phyloP scores from a whole-genome alignment of 1,140 invertebrate genomes.

The Littorina saxatilis region DNA sequence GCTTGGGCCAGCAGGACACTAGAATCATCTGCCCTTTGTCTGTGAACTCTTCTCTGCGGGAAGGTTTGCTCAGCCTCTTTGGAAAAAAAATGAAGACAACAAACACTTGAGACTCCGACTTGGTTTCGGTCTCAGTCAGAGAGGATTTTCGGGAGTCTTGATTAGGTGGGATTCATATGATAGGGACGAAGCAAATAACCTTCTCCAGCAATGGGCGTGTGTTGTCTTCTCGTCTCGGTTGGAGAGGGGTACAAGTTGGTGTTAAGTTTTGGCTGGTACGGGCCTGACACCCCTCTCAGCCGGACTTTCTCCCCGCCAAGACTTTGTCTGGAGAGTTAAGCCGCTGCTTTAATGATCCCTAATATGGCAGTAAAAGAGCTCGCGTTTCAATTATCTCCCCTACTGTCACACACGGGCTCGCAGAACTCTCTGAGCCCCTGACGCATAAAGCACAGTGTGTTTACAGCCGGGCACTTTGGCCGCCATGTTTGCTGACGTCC shows the following conservation, averaged over 20 bases:
- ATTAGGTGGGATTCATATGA: slow-evolving; percentile 39
- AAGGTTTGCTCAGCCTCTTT: slow-evolving; percentile 7
- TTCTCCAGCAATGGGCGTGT: neutral
- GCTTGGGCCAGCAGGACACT: slow-evolving; percentile 5
- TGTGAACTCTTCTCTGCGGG: slow-evolving; percentile 20
- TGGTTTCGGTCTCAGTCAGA: neutral
- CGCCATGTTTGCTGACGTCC: slow-evolving; percentile 38
- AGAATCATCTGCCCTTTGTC: slow-evolving; percentile 30
- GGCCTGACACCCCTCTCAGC: slow-evolving; percentile 24
- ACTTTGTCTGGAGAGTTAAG: slow-evolving; percentile 32
- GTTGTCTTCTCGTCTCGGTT: slow-evolving; percentile 22
- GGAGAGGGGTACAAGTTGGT: neutral
- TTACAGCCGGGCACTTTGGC: slow-evolving; percentile 40
- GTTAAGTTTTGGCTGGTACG: slow-evolving; percentile 24
- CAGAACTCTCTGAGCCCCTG: neutral
- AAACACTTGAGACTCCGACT: slow-evolving; percentile 2
- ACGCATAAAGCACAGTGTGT: slow-evolving; percentile 32
- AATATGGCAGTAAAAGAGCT: slow-evolving; percentile 40
- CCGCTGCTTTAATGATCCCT: slow-evolving; percentile 37
- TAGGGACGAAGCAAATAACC: slow-evolving; percentile 30
- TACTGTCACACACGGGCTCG: neutral
- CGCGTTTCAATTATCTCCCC: slow-evolving; percentile 37
- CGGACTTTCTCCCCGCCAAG: neutral
- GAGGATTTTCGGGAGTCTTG: neutral
- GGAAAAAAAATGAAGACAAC: slow-evolving; percentile 20